Evolutionary conservation across 2,113 vertebrate species (phyloP), one percentile per base, ranked within the genome.

Genomic region (Nematolebias whitei): DNA sequence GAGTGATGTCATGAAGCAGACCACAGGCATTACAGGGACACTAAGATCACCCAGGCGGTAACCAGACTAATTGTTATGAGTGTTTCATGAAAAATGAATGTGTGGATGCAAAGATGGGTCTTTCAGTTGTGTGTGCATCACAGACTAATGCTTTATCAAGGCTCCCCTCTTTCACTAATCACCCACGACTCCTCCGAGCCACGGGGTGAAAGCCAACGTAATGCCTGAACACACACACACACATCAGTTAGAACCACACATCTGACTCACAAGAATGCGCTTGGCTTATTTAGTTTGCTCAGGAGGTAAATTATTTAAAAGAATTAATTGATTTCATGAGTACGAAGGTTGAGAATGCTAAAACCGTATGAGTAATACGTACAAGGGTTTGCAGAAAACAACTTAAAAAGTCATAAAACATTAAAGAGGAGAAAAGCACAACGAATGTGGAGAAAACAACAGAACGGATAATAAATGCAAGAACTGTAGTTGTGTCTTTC

Each of bases 61-160:
- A 90, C 84, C 80, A 80, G 88, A 89, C 90, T 94, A 94, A 94
- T 94, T 93, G 91, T 91, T 91, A 89, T 89, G 87, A 81, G 90
- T 83, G 89, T 89, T 89, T 92, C 89, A 93, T 93, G 85, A 93
- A 94, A 94, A 91, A 94, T 93, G 86, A 89, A 93, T 94, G 90
- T 58, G 87, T 81, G 88, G 91, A 92, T 91, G 90, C 89, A 90
- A 71, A 77, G 75, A 85, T 79, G 87, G 84, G 86, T 91, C 86
- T 89, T 87, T 70, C 48, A 78, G 87, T 71, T 74, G 71, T 53
- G 59, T 70, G 47, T 68, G 74, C 74, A 72, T 82, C 74, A 72
- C 80, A 85, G 80, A 80, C 82, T 90, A 91, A 92, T 92, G 90
- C 85, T 89, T 90, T 90, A 92, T 90, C 89, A 92, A 86, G 85